These are phyloP conservation scores for Oreochromis mossambicus DNA, from an alignment of 2,797 vertebrate genomes.

Conservation along the genomic window DNA sequence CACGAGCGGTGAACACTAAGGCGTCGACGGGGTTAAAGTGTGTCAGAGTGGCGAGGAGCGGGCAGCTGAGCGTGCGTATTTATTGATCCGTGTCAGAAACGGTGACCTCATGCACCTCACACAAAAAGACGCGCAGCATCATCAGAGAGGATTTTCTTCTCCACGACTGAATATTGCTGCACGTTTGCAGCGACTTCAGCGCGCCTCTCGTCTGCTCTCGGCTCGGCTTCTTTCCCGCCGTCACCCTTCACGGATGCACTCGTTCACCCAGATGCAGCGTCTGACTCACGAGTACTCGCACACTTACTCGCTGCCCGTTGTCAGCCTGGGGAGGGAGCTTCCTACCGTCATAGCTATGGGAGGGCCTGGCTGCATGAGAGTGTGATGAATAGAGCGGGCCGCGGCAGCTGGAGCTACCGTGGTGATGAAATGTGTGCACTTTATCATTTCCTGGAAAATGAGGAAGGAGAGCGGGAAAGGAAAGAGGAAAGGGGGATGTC, in stretches of 20 bases:
- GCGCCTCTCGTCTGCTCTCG: neutral
- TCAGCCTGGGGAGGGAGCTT: neutral
- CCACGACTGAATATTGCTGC: neutral
- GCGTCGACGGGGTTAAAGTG: conserved; percentile 21
- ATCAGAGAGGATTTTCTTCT: neutral
- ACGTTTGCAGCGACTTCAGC: neutral
- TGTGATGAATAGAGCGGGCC: conserved; percentile 24
- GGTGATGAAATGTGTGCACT: conserved; percentile 35
- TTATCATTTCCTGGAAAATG: conserved; percentile 44
- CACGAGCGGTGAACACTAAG: neutral
- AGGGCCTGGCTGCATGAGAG: neutral
- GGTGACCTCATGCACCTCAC: neutral
- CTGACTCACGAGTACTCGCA: conserved; percentile 17
- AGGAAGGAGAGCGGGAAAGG: neutral
- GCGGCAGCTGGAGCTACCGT: neutral
- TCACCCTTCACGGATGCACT: conserved; percentile 12
- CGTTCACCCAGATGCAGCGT: neutral
- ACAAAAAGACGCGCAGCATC: neutral
- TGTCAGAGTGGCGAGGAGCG: conserved; percentile 23
- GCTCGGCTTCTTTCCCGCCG: neutral
- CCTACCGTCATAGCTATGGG: conserved; percentile 21
- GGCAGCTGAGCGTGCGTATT: conserved; percentile 5
- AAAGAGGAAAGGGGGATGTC: neutral
- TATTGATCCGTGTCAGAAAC: neutral
- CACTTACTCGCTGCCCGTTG: conserved; percentile 27